A percentile compares a stretch with the other conserved stretches of the same genome.
Conservation (phyloP, 2,888 invertebrate genomes). For the Drosophila dives region DNA sequence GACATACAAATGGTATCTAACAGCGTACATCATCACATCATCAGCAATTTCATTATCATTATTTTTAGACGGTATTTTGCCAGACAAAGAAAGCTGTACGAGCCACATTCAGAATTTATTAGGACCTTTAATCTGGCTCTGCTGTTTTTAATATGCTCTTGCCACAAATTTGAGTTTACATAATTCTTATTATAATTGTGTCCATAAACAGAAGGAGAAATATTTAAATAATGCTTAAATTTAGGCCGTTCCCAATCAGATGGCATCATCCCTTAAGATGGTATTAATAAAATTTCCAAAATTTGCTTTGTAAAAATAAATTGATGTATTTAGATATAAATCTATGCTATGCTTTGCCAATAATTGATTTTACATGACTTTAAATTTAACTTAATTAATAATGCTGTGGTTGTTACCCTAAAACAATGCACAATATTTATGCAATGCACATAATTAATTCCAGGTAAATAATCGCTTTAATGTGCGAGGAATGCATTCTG, state of each 20-base stretch:
- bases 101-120: conserved; percentile 2
- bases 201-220: neutral
- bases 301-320: neutral
- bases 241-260: neutral
- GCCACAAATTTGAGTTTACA: neutral
- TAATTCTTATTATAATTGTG: neutral
- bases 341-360: too few species aligned
- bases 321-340: neutral
- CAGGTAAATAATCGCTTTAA: neutral
- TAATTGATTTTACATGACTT: neutral
- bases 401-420: neutral
- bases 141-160: neutral
- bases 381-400: neutral
- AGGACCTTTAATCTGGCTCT: neutral
- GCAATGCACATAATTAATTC: neutral
- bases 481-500: neutral
- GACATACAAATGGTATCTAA: conserved; percentile 9
- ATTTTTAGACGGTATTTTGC: neutral
- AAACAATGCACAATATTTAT: neutral
- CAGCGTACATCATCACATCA: conserved; percentile 50
- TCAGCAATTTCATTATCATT: conserved; percentile 5
- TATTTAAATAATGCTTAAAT: neutral
- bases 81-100: neutral
- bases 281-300: neutral
- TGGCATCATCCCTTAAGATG: neutral